phyloP scores from a whole-genome alignment of 2,113 vertebrate species.

The Apteryx mantelli region DNA sequence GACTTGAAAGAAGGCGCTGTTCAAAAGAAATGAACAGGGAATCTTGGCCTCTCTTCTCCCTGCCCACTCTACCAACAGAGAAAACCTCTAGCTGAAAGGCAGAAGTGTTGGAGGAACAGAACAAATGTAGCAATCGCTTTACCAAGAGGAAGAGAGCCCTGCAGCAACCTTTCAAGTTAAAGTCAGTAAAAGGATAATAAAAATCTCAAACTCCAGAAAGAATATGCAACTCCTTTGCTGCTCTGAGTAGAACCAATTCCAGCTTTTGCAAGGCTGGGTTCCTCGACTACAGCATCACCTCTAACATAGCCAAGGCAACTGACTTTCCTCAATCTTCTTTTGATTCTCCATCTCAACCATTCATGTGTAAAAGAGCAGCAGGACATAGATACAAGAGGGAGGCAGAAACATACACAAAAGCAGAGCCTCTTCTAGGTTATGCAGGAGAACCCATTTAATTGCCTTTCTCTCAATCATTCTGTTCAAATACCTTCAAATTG shows the following conservation, averaged over 20 bases:
- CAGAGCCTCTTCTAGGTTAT: background rate
- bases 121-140: background rate
- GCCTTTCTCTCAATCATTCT: background rate
- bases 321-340: background rate
- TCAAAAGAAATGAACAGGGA: background rate
- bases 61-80: background rate
- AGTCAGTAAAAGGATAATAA: background rate
- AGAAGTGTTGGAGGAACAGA: background rate
- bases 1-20: background rate
- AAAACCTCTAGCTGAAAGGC: accelerated
- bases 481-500: conserved; percentile 90
- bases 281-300: background rate
- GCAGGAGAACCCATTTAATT: background rate
- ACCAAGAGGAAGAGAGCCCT: background rate
- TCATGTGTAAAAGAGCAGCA: background rate
- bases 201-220: background rate
- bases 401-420: background rate
- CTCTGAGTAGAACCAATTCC: background rate
- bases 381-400: background rate
- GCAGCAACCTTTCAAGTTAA: background rate
- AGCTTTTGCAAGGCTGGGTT: background rate
- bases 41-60: background rate
- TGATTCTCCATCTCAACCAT: background rate
- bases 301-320: background rate
- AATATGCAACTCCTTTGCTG: background rate